Evolutionary conservation across 2,888 invertebrate genomes (phyloP), one percentile per base, ranked within the genome.

Genomic region (Cryptus viduatorius): DNA sequence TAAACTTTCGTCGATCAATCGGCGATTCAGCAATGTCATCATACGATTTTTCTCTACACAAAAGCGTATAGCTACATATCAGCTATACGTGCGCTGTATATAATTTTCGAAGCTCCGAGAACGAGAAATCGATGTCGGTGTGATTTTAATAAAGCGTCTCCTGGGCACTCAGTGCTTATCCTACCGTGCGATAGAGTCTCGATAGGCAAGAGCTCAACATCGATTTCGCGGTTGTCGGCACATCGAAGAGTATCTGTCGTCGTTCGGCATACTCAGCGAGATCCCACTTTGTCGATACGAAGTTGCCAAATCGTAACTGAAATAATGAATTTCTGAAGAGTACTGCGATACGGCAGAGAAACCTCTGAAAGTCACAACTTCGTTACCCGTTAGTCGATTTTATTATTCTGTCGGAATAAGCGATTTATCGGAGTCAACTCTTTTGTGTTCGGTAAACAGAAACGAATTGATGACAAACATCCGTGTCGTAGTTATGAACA

Each of bases 1-100:
- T 37, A 75, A 75, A 84, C 69, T 84, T 84, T 81, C 56, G 65
- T 42, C 78, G 78, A 81, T 84, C 81, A 81, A 84, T 79, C 78
- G 84, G 56, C n/a, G 42, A 84, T 79, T 50, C 50, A 10, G 7
- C 59, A 19, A 37, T 14, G 56, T 56, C n/a, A 48, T 37, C 53
- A 37, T 14, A 19, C 14, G 46, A 24, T 44, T 65, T 53, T 73
- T 29, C 50, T 37, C 46, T 64, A n/a, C 61, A 29, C 50, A 61
- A 69, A 31, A 2, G 19, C 46, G 10, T 44, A 56, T 48, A n/a
- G 61, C 67, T 56, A 67, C 24, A 24, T 12, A 10, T 56, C 10
- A 10, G 3, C 16, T 37, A 8, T 37, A 37, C 37, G 14, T 71
- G 14, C 3, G 0, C 16, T 79, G 44, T 79, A 19, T 16, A 50